Evolutionary conservation across 2,113 vertebrate species (phyloP), one percentile per base, ranked within the genome.

Genomic region (Passer domesticus): DNA sequence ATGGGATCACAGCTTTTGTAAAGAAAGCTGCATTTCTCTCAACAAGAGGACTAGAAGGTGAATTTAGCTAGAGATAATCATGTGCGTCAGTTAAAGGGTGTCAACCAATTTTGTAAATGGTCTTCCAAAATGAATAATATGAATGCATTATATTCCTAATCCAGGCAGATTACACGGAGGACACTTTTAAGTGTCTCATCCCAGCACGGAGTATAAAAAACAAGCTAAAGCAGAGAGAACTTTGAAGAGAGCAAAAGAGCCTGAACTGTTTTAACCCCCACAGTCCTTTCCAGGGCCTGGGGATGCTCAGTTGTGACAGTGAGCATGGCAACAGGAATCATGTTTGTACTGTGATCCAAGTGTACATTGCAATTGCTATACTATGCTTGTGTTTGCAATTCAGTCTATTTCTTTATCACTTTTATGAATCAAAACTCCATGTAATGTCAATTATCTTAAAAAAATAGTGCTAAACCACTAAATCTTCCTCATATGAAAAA

Each of bases 31-130:
- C 78, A 69, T 14, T 73, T 64, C 30, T 62, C 4, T 69, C 25
- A 69, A 15, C 28, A 81, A 41, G 21, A 9, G 27, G 19, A 58
- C 7, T 4, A 44, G 21, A 47, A 74, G 1, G 16, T 64, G 7
- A 7, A 33, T 7, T 60, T 56, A 16, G 4, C 7, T 8, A 1
- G 20, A 41, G 47, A 37, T 27, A 37, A n/a, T 37, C 0, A 3
- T 7, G 18, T 60, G 10, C 17, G 60, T 69, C 55, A 46, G 13
- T 46, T 59, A 20, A 83, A 60, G 21, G 33, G 25, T 2, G 6
- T 69, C 9, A 64, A 37, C 6, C 31, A 31, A 14, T 33, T 28
- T 49, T 17, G 19, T 24, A 64, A 78, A 55, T 30, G 3, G 5
- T 37, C 15, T 55, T 60, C 25, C 50, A 78, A 69, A 78, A 74